A percentile compares a stretch with the other conserved stretches of the same genome.
These are phyloP conservation scores for Drosophila fulvimacula DNA, from an alignment of 2,888 invertebrate species.

Conservation along the genomic window DNA sequence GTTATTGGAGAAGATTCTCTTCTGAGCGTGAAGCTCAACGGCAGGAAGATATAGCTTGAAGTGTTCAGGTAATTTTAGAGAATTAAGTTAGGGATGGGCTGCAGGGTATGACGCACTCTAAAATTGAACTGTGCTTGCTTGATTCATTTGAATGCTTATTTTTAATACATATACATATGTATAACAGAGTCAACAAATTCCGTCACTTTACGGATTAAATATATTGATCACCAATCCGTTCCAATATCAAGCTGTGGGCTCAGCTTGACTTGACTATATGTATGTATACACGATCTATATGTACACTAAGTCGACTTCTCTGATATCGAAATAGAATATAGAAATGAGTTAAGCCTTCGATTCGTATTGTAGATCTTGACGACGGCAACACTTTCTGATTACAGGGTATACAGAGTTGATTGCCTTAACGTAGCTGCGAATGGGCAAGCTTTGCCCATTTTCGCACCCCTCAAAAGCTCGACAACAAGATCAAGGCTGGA, in stretches of 20 bases:
- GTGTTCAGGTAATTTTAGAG: no score
- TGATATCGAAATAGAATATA: background rate
- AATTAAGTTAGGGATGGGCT: no score
- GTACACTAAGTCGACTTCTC: no score
- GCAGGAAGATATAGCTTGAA: background rate
- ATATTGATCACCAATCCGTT: no score
- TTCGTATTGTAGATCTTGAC: background rate
- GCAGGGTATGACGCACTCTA: background rate
- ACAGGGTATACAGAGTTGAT: slow-evolving; percentile 13
- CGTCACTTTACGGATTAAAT: no score
- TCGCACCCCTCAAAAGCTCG: slow-evolving; percentile 55
- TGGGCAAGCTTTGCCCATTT: slow-evolving; percentile 33
- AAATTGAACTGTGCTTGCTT: background rate
- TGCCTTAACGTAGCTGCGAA: background rate
- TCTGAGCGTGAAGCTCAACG: background rate
- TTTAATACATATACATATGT: background rate
- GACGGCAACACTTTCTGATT: background rate
- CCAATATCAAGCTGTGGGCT: background rate
- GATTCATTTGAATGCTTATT: background rate
- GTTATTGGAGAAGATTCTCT: background rate
- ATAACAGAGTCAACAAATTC: no score
- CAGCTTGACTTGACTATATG: background rate
- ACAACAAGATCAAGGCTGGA: slow-evolving; percentile 68
- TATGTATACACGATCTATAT: no score
- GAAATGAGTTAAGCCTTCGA: no score